phyloP scores from a whole-genome alignment of 1,140 invertebrate species.

The Temnothorax curvispinosus region DNA sequence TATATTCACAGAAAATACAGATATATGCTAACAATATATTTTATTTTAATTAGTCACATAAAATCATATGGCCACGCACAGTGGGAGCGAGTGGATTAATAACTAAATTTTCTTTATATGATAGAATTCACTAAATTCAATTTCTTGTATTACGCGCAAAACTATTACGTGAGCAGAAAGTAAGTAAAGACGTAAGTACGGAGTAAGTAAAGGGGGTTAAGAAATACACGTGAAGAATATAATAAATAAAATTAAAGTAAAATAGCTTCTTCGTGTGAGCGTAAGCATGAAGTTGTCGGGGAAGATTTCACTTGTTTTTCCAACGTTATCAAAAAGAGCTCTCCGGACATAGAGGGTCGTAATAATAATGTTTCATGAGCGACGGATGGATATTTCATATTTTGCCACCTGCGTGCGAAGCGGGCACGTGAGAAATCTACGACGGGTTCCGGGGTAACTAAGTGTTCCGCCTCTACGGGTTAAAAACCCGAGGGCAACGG shows the following conservation, averaged over 20 bases:
- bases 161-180: background rate
- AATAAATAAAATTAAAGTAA: constrained; percentile 25
- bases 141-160: background rate
- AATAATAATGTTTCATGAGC: constrained; percentile 51
- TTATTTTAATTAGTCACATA: background rate
- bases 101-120: background rate
- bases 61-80: background rate
- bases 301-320: constrained; percentile 32
- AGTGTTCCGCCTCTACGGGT: constrained; percentile 67
- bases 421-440: constrained; percentile 57
- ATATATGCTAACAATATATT: background rate
- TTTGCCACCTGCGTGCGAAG: constrained; percentile 45
- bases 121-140: background rate
- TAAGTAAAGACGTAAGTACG: background rate
- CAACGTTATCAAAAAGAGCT: constrained; percentile 43
- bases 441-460: constrained; percentile 52
- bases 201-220: background rate
- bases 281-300: background rate
- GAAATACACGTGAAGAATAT: constrained; percentile 1
- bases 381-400: constrained; percentile 58
- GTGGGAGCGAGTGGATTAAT: background rate
- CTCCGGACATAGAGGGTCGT: background rate
- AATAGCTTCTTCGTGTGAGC: background rate
- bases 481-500: constrained; percentile 70
- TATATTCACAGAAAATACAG: too few relatives aligned